phyloP scores from a whole-genome alignment of 1,140 invertebrate genomes.

The Wiebesia pumilae region DNA sequence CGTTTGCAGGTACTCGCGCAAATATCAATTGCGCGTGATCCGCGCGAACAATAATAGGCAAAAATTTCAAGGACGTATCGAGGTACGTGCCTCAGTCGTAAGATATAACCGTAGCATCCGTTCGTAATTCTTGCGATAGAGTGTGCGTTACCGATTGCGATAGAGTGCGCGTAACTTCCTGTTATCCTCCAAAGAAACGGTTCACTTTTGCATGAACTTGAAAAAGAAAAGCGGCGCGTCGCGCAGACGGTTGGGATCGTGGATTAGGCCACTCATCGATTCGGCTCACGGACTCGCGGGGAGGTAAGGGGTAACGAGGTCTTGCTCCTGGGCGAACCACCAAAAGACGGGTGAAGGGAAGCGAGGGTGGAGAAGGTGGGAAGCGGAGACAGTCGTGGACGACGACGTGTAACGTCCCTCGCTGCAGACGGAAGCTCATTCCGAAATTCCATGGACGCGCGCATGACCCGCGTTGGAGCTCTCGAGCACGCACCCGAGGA shows the following conservation, averaged over 20 bases:
- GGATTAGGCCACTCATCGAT: too few relatives aligned
- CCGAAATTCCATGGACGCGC: conserved; percentile 39
- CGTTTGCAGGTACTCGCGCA: too few relatives aligned
- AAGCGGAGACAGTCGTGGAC: conserved; percentile 32
- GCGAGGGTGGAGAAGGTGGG: not conserved
- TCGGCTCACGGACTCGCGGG: conserved; percentile 25
- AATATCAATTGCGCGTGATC: too few relatives aligned
- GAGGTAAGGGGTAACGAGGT: not conserved
- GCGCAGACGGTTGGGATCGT: not conserved
- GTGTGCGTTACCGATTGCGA: too few relatives aligned
- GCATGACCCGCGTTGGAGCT: not conserved
- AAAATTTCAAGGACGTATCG: too few relatives aligned
- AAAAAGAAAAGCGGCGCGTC: not conserved
- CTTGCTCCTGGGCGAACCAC: not conserved
- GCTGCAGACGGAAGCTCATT: conserved; percentile 41
- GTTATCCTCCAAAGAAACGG: too few relatives aligned
- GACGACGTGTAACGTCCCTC: not conserved
- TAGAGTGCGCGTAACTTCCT: too few relatives aligned
- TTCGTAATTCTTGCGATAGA: too few relatives aligned
- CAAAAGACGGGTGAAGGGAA: conserved; percentile 19
- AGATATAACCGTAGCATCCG: too few relatives aligned
- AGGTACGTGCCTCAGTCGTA: too few relatives aligned
- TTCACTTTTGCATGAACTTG: too few relatives aligned
- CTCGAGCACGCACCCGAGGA: not conserved
- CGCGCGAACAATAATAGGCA: too few relatives aligned